Conservation (phyloP, 2,113 vertebrate species). For the Coregonus clupeaformis region DNA sequence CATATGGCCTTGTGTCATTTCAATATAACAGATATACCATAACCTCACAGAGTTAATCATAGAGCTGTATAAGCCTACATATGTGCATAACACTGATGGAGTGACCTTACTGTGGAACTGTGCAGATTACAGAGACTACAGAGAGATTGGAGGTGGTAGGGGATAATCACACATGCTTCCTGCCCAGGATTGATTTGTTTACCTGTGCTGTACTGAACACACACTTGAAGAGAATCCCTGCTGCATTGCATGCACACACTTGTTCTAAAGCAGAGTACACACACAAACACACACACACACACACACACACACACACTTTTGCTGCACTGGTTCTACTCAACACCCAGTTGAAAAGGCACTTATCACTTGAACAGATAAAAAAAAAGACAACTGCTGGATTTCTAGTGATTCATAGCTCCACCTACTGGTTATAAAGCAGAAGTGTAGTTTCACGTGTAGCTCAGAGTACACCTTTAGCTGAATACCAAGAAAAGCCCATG, state of each 20-base stretch:
- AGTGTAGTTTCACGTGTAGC: not conserved
- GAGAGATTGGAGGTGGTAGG: not conserved
- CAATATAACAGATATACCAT: not conserved
- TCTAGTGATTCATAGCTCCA: slow-evolving; percentile 9
- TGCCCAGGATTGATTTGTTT: not conserved
- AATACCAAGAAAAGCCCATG: not conserved
- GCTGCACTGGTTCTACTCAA: not conserved
- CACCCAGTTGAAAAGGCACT: not conserved
- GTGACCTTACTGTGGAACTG: not conserved
- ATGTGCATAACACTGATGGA: not conserved
- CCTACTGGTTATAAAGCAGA: slow-evolving; percentile 2
- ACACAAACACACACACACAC: not conserved
- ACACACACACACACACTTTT: not conserved
- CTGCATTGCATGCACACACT: not conserved
- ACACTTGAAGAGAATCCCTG: not conserved
- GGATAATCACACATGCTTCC: not conserved
- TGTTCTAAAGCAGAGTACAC: too few species aligned
- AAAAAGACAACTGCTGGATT: not conserved
- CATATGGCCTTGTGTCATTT: not conserved
- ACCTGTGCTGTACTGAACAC: not conserved
- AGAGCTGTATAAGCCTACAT: too few species aligned
- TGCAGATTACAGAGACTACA: too few species aligned
- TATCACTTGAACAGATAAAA: too few species aligned
- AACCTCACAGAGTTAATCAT: not conserved
- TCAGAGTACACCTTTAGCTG: not conserved